phyloP scores from a whole-genome alignment of 2,888 invertebrate genomes.

The Troides aeacus region DNA sequence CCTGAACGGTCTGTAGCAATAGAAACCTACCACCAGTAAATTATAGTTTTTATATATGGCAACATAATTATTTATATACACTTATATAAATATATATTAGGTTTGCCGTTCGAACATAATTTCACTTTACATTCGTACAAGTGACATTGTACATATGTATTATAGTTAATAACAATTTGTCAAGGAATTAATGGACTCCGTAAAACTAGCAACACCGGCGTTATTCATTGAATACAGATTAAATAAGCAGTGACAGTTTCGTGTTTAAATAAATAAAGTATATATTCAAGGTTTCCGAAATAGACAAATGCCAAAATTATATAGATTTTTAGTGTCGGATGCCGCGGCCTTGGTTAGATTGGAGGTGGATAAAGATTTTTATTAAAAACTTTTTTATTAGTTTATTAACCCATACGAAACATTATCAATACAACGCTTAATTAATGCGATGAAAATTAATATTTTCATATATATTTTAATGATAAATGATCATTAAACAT shows the following conservation, averaged over 20 bases:
- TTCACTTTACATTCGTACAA: slow-evolving; percentile 3
- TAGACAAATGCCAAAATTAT: slow-evolving; percentile 27
- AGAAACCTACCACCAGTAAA: too few relatives aligned
- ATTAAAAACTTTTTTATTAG: background rate
- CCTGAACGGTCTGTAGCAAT: too few relatives aligned
- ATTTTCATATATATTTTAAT: too few relatives aligned
- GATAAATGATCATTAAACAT: too few relatives aligned
- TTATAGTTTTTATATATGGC: too few relatives aligned
- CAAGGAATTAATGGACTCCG: slow-evolving; percentile 20
- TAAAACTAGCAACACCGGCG: slow-evolving; percentile 11
- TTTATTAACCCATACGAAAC: too few relatives aligned
- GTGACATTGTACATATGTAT: slow-evolving; percentile 19
- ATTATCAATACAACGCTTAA: too few relatives aligned
- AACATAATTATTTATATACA: too few relatives aligned
- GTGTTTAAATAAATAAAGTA: slow-evolving; percentile 19
- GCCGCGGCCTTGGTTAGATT: slow-evolving; percentile 16
- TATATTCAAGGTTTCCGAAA: slow-evolving; percentile 27
- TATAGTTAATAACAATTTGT: slow-evolving; percentile 19
- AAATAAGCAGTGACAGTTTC: slow-evolving; percentile 18
- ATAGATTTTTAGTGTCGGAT: slow-evolving; percentile 8
- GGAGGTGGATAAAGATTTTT: background rate
- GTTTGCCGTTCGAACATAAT: background rate
- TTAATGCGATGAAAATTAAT: too few relatives aligned
- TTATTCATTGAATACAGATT: slow-evolving; percentile 19
- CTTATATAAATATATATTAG: too few relatives aligned